These are phyloP conservation scores for Anguilla rostrata DNA, from an alignment of 2,113 vertebrate genomes.

Conservation along the genomic window DNA sequence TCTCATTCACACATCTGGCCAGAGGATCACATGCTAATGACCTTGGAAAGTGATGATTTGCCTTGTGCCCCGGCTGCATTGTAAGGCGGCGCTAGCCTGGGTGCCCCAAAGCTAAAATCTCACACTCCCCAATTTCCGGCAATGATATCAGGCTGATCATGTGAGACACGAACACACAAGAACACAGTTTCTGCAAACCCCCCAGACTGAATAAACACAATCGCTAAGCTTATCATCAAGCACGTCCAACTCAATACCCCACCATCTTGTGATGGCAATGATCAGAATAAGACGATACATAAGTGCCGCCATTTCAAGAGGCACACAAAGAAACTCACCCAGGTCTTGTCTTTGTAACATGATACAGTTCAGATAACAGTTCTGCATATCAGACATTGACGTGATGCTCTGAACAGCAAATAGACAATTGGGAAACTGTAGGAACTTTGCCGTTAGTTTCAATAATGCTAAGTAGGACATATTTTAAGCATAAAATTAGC, in stretches of 20 bases:
- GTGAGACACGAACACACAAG: background rate
- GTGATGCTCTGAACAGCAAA: background rate
- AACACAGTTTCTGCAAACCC: background rate
- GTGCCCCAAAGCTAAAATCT: too few relatives aligned
- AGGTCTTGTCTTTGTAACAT: background rate
- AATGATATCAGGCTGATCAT: too few relatives aligned
- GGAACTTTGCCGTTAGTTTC: background rate
- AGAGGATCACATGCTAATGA: background rate
- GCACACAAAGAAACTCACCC: background rate
- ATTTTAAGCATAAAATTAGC: background rate
- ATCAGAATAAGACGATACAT: background rate
- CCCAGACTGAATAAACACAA: background rate
- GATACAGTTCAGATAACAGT: too few relatives aligned
- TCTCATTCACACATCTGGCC: background rate
- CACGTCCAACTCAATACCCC: too few relatives aligned
- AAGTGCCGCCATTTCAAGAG: background rate
- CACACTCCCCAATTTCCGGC: too few relatives aligned
- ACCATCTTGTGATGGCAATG: background rate
- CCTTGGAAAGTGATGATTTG: too few relatives aligned
- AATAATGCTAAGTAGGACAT: background rate
- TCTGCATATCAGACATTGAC: background rate
- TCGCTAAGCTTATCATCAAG: background rate
- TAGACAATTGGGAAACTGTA: background rate
- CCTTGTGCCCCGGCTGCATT: too few relatives aligned
- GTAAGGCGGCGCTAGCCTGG: too few relatives aligned